Evolutionary conservation across 2,113 vertebrate genomes (phyloP).

Genomic region (Dipodomys spectabilis): DNA sequence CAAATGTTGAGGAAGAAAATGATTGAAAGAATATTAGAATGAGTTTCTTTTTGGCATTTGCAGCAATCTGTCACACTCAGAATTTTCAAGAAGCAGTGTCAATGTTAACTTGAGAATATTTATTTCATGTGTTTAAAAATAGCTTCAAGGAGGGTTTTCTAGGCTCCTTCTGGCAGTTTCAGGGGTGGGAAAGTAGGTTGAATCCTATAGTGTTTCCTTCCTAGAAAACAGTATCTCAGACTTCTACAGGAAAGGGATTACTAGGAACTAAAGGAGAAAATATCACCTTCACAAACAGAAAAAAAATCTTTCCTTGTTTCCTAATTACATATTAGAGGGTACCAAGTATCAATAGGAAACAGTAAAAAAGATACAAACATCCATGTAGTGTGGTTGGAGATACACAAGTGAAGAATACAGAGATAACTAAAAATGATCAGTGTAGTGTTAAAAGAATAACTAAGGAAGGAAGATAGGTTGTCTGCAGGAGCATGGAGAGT

Average conservation of each 20-base stretch:
- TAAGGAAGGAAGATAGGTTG: background rate
- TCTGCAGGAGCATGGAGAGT: background rate
- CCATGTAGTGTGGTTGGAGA: background rate
- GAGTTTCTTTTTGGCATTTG: background rate
- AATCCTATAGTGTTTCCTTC: background rate
- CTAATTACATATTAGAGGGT: background rate
- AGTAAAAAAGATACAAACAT: background rate
- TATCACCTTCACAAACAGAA: background rate
- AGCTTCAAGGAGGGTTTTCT: background rate
- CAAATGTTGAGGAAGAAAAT: background rate
- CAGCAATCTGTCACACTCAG: background rate
- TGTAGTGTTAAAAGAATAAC: background rate
- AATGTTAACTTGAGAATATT: background rate
- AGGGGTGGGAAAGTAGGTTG: background rate
- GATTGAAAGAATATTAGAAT: background rate
- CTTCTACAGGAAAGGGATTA: background rate
- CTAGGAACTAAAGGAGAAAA: background rate
- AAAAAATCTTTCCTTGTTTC: background rate
- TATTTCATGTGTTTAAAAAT: slow-evolving; percentile 49
- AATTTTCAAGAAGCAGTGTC: background rate
- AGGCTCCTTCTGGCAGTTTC: background rate
- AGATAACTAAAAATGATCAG: background rate
- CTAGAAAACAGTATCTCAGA: background rate
- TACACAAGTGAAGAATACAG: background rate
- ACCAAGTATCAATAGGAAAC: background rate